Percentiles rank a stretch among this genome's conserved stretches.
Conservation (phyloP, 2,797 vertebrate genomes). For the Enteromius argenteus region DNA sequence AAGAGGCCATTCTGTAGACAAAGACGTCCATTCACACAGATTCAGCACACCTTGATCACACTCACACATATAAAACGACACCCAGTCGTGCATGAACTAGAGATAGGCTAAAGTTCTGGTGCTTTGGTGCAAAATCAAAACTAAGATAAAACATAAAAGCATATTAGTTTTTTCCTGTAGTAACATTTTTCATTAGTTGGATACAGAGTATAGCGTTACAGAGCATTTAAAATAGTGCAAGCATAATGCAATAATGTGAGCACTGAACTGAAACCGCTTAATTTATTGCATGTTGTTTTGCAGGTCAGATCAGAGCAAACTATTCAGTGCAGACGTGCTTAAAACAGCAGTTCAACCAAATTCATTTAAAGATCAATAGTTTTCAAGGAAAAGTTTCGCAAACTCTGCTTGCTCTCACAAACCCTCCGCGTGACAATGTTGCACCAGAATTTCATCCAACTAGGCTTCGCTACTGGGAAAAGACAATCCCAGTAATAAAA, state of each 20-base stretch:
- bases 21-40: conserved; percentile 22
- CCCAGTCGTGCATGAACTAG: not conserved
- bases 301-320: not conserved
- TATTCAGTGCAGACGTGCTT: not conserved
- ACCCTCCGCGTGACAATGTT: not conserved
- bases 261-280: not conserved
- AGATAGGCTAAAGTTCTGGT: not conserved
- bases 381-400: not conserved
- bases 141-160: not conserved
- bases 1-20: conserved; percentile 30
- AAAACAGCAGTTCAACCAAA: not conserved
- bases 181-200: not conserved
- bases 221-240: not conserved
- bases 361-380: not conserved
- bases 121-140: not conserved
- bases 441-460: conserved; percentile 4
- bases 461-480: not conserved
- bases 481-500: not conserved
- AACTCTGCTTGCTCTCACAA: not conserved
- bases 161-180: not conserved
- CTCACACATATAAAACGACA: conserved; percentile 16
- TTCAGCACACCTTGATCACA: conserved; percentile 38
- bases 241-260: not conserved
- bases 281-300: not conserved
- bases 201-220: not conserved